These are phyloP conservation scores for Lycocerus yunnanus DNA, from an alignment of 2,888 invertebrate species.

Conservation along the genomic window DNA sequence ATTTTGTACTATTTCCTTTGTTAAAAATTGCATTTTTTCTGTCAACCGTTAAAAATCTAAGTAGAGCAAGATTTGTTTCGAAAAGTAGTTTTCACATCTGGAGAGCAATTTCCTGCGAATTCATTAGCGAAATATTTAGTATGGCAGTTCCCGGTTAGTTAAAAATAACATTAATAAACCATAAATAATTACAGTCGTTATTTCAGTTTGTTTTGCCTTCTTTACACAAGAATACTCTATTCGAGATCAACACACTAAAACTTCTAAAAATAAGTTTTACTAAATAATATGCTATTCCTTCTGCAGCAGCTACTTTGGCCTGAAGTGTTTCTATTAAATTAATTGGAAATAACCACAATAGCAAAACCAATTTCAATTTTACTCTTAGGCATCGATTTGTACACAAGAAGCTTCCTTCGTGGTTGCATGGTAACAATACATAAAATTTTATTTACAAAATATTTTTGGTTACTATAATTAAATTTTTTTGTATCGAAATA, in stretches of 20 bases:
- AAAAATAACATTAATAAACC: neutral
- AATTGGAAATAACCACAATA: no score
- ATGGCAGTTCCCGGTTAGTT: neutral
- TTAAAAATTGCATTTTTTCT: neutral
- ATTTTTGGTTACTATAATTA: no score
- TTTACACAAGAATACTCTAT: neutral
- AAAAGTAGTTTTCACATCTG: neutral
- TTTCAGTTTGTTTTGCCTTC: neutral
- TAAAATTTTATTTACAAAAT: no score
- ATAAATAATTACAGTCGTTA: neutral
- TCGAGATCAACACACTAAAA: neutral
- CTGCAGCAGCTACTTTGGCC: neutral
- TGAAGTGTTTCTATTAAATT: no score
- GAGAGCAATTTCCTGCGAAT: neutral
- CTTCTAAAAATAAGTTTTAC: neutral
- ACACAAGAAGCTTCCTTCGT: no score
- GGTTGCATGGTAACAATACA: no score
- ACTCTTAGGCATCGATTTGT: no score
- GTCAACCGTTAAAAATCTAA: neutral
- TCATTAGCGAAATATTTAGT: neutral
- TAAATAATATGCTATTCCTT: neutral
- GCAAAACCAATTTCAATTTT: no score
- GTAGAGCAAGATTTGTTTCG: neutral
- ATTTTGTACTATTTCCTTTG: no score
- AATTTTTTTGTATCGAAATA: neutral